Conservation (phyloP, 2,113 vertebrate genomes). For the Chlorocebus sabaeus region DNA sequence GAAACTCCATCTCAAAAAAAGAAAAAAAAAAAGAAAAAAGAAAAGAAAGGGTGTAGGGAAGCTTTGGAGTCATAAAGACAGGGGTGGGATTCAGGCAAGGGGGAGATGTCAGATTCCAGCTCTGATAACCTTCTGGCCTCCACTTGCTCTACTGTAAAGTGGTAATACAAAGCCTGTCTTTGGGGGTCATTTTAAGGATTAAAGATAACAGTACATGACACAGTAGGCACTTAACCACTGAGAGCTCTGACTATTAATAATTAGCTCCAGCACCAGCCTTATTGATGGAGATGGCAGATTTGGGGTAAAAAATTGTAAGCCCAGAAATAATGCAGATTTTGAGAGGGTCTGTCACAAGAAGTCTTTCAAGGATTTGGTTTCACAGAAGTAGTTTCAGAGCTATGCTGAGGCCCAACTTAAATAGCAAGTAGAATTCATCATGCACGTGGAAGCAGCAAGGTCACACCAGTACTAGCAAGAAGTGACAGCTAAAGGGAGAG, state of each 20-base stretch:
- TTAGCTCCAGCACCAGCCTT: neutral
- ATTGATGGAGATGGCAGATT: neutral
- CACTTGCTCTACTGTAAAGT: neutral
- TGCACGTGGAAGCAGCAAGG: neutral
- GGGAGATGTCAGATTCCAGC: neutral
- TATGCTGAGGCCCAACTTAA: neutral
- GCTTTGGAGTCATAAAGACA: neutral
- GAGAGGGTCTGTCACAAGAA: neutral
- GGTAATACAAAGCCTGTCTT: neutral
- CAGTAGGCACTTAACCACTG: neutral
- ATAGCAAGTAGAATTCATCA: neutral
- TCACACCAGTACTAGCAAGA: neutral
- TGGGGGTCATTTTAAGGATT: neutral
- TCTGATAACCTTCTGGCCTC: neutral
- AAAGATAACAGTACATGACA: neutral
- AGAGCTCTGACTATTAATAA: neutral
- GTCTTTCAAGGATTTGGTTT: neutral
- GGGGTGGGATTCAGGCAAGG: accelerated
- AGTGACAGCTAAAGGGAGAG: neutral
- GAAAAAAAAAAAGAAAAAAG: no score
- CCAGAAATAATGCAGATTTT: neutral
- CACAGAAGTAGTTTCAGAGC: neutral
- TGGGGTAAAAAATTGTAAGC: neutral
- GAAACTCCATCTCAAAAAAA: no score
- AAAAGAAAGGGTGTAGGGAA: neutral